phyloP scores from a whole-genome alignment of 2,888 invertebrate genomes.

The Marasmarcha lunaedactyla region DNA sequence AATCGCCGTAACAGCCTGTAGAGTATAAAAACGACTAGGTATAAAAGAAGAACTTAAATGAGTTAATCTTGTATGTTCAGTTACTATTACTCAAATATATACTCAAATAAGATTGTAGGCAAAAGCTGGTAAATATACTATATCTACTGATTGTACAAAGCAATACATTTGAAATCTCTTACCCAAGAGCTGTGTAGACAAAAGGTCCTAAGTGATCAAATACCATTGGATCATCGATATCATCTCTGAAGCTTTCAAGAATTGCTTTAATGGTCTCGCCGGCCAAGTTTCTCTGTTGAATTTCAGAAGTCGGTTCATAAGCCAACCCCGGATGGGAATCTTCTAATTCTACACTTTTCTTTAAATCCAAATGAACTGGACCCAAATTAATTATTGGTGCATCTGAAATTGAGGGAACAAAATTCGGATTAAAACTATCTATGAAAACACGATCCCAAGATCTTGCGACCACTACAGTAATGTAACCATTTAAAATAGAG shows the following conservation, averaged over 20 bases:
- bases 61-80: not conserved
- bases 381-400: not conserved
- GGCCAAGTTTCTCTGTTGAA: constrained; percentile 17
- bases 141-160: too few relatives aligned
- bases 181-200: constrained; percentile 21
- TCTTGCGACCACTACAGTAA: too few relatives aligned
- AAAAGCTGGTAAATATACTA: too few relatives aligned
- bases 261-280: constrained; percentile 18
- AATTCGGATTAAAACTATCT: too few relatives aligned
- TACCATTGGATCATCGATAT: constrained; percentile 29
- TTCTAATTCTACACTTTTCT: not conserved
- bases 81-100: not conserved
- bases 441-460: too few relatives aligned
- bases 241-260: constrained; percentile 28
- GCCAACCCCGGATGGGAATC: not conserved
- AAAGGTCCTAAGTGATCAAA: constrained; percentile 26
- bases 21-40: not conserved
- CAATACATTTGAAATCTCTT: constrained; percentile 10
- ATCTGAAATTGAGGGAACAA: too few relatives aligned
- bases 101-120: not conserved
- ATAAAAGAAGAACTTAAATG: not conserved
- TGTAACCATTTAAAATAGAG: too few relatives aligned
- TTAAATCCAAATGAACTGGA: not conserved
- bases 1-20: too few relatives aligned
- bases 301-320: not conserved